phyloP scores from a whole-genome alignment of 2,113 vertebrate genomes.

The Carollia perspicillata region DNA sequence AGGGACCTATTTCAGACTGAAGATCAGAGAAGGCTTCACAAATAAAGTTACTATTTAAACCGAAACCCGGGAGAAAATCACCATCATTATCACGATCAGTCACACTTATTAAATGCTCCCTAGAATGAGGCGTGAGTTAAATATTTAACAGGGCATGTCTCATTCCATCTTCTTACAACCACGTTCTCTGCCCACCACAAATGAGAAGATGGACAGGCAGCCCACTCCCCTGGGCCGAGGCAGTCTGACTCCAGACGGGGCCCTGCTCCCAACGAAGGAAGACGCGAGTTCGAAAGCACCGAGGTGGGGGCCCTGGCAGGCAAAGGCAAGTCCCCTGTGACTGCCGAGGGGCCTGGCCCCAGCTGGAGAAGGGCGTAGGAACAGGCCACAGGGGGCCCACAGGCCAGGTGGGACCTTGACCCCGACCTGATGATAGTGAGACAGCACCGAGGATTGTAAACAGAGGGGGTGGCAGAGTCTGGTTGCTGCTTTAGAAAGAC shows the following conservation, averaged over 20 bases:
- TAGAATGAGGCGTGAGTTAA: not conserved
- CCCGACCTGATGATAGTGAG: rapidly evolving
- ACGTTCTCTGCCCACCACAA: not conserved
- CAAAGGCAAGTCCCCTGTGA: not conserved
- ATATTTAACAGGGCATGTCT: rapidly evolving
- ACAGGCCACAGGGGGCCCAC: not conserved
- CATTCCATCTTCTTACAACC: not conserved
- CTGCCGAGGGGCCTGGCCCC: not conserved
- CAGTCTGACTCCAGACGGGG: not conserved
- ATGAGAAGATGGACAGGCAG: not conserved
- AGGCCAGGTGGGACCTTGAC: not conserved
- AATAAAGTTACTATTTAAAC: not conserved
- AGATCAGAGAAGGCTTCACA: not conserved
- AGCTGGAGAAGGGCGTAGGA: not conserved
- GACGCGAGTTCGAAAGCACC: no score
- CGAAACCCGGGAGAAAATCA: not conserved
- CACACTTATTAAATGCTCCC: not conserved
- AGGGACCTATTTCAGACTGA: not conserved
- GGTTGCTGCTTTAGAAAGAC: not conserved
- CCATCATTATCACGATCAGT: rapidly evolving
- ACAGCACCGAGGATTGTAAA: not conserved
- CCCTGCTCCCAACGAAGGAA: not conserved
- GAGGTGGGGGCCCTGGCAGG: not conserved
- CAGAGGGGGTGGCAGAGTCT: not conserved
- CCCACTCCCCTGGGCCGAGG: not conserved